A percentile compares a stretch with the other conserved stretches of the same genome.
These are phyloP conservation scores for Nematolebias whitei DNA, from an alignment of 2,113 vertebrate species.

Conservation along the genomic window DNA sequence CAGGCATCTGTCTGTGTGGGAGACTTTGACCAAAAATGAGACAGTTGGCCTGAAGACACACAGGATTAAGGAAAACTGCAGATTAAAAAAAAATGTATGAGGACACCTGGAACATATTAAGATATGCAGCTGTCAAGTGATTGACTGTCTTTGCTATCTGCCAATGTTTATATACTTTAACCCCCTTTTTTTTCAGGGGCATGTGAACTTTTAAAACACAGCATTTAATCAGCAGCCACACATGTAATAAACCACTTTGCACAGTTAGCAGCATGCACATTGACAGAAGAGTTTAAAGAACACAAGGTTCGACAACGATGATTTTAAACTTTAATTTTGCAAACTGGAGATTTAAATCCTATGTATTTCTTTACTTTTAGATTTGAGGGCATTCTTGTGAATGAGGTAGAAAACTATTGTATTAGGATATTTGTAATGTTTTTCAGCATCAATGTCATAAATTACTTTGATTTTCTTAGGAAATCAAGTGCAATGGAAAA, in stretches of 20 bases:
- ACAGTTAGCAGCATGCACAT: neutral
- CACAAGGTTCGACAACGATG: too few species aligned
- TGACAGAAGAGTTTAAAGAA: too few species aligned
- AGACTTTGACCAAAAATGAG: conserved; percentile 12
- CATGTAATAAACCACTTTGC: neutral
- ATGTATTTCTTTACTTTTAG: too few species aligned
- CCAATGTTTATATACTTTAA: neutral
- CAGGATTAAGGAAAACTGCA: conserved; percentile 15
- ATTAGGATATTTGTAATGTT: too few species aligned
- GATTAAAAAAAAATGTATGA: conserved; percentile 18
- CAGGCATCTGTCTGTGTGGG: conserved; percentile 60
- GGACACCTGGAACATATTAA: conserved; percentile 45
- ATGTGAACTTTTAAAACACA: neutral
- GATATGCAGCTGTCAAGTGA: conserved; percentile 35
- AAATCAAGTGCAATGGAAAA: too few species aligned
- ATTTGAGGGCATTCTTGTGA: too few species aligned
- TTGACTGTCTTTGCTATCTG: conserved; percentile 10
- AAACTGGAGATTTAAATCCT: too few species aligned
- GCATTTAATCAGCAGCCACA: neutral
- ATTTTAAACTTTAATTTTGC: too few species aligned
- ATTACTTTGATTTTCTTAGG: too few species aligned
- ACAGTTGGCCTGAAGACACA: conserved; percentile 45
- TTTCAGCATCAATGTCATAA: too few species aligned
- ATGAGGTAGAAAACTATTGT: too few species aligned
- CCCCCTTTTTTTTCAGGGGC: neutral